Evolutionary conservation across 2,888 invertebrate species (phyloP).

Genomic region (Dendrolimus pini): DNA sequence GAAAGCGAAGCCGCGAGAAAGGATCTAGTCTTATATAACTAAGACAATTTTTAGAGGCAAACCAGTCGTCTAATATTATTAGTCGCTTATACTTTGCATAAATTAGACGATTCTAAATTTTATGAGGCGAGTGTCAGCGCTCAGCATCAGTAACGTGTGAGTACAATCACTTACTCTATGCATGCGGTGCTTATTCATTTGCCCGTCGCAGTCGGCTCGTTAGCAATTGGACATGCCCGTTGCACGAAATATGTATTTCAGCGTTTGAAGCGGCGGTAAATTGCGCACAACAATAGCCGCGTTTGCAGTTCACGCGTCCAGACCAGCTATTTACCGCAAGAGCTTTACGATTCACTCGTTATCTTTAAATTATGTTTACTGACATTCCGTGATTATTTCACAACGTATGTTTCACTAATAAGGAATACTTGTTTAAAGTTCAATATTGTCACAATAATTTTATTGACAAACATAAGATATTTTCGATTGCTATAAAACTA

Average conservation of each 20-base stretch:
- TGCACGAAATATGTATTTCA: constrained; percentile 77
- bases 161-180: constrained; percentile 50
- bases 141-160: constrained; percentile 25
- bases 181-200: constrained; percentile 71
- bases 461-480: background rate
- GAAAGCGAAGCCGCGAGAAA: too few species aligned
- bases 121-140: constrained; percentile 2
- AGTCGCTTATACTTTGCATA: background rate
- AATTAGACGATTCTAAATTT: constrained; percentile 3
- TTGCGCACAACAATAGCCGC: constrained; percentile 68
- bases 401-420: background rate
- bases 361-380: constrained; percentile 56
- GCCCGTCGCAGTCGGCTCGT: constrained; percentile 71
- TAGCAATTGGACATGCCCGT: constrained; percentile 75
- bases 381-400: constrained; percentile 1
- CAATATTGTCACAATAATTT: background rate
- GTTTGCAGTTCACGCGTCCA: constrained; percentile 34
- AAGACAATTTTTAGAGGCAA: background rate
- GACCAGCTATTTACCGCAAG: constrained; percentile 58
- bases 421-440: too few species aligned
- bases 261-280: constrained; percentile 75
- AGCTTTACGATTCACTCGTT: constrained; percentile 69
- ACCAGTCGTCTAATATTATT: background rate
- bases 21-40: background rate
- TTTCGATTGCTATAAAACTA: background rate